Base-by-base conservation (phyloP, 2,888 invertebrate genomes). In the Mechanitis mazaeus region DNA sequence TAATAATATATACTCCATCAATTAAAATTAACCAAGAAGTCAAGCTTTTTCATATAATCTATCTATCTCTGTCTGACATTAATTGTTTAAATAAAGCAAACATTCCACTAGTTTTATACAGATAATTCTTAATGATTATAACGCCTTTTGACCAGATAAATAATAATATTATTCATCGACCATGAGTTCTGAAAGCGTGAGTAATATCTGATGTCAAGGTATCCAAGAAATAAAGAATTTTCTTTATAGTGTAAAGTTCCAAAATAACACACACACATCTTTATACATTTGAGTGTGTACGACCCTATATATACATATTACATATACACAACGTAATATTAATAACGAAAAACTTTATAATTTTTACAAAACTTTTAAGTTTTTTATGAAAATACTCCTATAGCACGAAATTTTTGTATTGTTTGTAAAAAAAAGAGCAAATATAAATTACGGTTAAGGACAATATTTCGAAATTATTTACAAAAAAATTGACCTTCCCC, bases 141-240 rank as follows among this genome's bases (percentile, higher is more conserved):
- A 9, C 50, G 31, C 31, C 50, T 47, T 47, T 28, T 28, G 47
- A 47, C 20, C n/a, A 47, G 35, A 3, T n/a, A 11, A 50, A 7
- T 50, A 31, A 50, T 50, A 31, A 47, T 28, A 58, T 50, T 50
- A 50, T 31, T 54, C 42, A 58, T 9, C 54, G 84, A 71, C 84
- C 84, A 66, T 83, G 84, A 80, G 73, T 80, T 78, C 73, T 75
- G 83, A 85, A 84, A 85, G 81, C 78, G 74, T 72, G 67, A 70
- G 72, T 74, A 77, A 74, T 75, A 73, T 69, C 69, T 70, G 77
- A 71, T 85, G 86, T 87, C 87, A 87, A 81, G 87, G 87, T 45
- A 31, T 46, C 46, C 20, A 45, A 46, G 46, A 33, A 3, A 46
- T 42, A 63, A 53, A 28, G 58, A 58, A 47, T 55, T 58, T 55